Evolutionary conservation across 1,140 invertebrate species (phyloP).

Genomic region (Drosophila triauraria): DNA sequence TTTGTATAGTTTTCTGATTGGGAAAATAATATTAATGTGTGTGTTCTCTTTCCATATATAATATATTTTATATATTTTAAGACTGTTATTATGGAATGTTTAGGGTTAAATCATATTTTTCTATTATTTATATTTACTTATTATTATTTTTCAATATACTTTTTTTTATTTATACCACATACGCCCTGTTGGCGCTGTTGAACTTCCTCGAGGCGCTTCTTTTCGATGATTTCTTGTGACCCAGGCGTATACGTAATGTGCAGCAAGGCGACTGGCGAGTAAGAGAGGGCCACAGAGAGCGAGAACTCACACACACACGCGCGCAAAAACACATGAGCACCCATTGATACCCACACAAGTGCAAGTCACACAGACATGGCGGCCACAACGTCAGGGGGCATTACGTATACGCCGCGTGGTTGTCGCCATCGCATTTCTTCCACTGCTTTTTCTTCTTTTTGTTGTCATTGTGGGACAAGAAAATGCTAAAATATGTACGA

Average conservation of each 20-base stretch:
- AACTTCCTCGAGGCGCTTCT: conserved; percentile 12
- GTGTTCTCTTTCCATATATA: not conserved
- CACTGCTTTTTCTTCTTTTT: not conserved
- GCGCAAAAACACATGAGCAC: conserved; percentile 3
- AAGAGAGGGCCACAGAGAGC: conserved; percentile 4
- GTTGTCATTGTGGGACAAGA: conserved; percentile 30
- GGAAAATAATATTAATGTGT: not conserved
- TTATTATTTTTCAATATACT: not conserved
- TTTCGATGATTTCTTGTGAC: conserved; percentile 36
- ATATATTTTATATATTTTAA: not conserved
- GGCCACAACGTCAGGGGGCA: conserved; percentile 50
- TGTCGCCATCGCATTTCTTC: conserved; percentile 45
- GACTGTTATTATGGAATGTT: no score
- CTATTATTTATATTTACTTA: not conserved
- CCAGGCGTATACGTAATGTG: conserved; percentile 62
- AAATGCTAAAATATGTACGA: conserved; percentile 47
- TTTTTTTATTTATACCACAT: not conserved
- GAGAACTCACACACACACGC: conserved; percentile 10
- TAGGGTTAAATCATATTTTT: not conserved
- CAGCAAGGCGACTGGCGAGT: conserved; percentile 14
- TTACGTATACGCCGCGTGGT: conserved; percentile 82
- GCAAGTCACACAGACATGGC: conserved; percentile 19
- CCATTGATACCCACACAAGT: conserved; percentile 14
- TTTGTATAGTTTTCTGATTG: not conserved
- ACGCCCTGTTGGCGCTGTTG: conserved; percentile 11